Percentiles rank a stretch among this genome's conserved stretches.
Conservation (phyloP, 2,888 invertebrate species). For the Axea sp. region DNA sequence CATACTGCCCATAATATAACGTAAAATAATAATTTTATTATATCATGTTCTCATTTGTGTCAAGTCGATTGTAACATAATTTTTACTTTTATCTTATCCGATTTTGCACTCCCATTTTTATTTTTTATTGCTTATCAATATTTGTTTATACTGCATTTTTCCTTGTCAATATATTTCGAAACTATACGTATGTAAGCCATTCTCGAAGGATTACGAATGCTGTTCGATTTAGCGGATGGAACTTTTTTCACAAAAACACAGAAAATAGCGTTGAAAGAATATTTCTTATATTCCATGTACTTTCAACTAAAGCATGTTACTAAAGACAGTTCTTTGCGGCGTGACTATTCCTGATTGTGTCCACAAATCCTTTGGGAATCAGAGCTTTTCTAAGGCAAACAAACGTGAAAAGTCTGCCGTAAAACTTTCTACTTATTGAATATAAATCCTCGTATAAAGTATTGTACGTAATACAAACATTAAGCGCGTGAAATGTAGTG, state of each 20-base stretch:
- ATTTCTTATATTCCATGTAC: constrained; percentile 19
- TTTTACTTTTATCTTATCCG: constrained; percentile 26
- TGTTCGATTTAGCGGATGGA: constrained; percentile 23
- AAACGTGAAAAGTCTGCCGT: constrained; percentile 33
- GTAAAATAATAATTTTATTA: constrained; percentile 18
- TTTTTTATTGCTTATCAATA: constrained; percentile 43
- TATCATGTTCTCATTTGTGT: constrained; percentile 22
- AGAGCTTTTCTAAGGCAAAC: constrained; percentile 35
- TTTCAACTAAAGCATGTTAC: constrained; percentile 10
- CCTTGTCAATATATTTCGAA: constrained; percentile 29
- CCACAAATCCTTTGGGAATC: constrained; percentile 32
- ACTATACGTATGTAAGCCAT: constrained; percentile 24
- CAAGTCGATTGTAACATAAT: constrained; percentile 31
- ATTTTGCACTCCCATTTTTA: constrained; percentile 1
- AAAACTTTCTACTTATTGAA: constrained; percentile 51
- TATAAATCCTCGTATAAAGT: constrained; percentile 41
- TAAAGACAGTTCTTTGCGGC: constrained; percentile 21
- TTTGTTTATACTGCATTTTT: constrained; percentile 20
- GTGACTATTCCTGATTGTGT: constrained; percentile 27
- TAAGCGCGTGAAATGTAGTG: constrained; percentile 22
- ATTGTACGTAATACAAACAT: constrained; percentile 10
- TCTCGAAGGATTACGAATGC: constrained; percentile 14
- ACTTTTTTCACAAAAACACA: constrained; percentile 18
- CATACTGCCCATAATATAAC: constrained; percentile 15
- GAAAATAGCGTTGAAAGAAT: constrained; percentile 12